Conservation (phyloP, 2,888 invertebrate species). For the Drosophila macrospina region DNA sequence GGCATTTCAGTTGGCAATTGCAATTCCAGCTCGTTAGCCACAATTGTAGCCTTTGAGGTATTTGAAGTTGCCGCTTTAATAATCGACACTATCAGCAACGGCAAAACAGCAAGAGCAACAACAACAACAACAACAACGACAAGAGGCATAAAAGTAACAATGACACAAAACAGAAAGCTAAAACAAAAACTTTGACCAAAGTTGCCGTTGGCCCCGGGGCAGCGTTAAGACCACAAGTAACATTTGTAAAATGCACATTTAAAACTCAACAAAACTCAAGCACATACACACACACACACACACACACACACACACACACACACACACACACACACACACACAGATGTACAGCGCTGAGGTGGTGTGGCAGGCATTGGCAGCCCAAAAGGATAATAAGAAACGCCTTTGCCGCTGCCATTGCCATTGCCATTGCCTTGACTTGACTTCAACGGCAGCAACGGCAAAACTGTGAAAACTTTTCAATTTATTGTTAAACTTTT, state of each 20-base stretch:
- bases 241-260: constrained; percentile 81
- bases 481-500: constrained; percentile 83
- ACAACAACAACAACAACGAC: constrained; percentile 35
- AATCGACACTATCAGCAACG: constrained; percentile 57
- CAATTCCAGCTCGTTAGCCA: constrained; percentile 64
- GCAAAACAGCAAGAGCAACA: constrained; percentile 9
- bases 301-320: constrained; percentile 15
- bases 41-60: constrained; percentile 50
- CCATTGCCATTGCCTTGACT: constrained; percentile 55
- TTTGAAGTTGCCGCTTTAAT: constrained; percentile 66
- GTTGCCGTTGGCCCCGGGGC: constrained; percentile 55
- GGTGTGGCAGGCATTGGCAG: constrained; percentile 42
- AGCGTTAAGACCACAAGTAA: constrained; percentile 79
- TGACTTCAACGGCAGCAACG: constrained; percentile 44
- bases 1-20: constrained; percentile 21
- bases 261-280: constrained; percentile 67
- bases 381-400: constrained; percentile 79
- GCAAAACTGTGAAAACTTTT: constrained; percentile 78
- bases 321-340: too few species aligned
- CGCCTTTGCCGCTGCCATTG: constrained; percentile 58
- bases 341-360: neutral
- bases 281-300: constrained; percentile 37
- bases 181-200: constrained; percentile 73
- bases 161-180: constrained; percentile 66
- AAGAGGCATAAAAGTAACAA: constrained; percentile 12